Conservation (phyloP, 2,888 invertebrate species). For the Ecdyonurus torrentis region DNA sequence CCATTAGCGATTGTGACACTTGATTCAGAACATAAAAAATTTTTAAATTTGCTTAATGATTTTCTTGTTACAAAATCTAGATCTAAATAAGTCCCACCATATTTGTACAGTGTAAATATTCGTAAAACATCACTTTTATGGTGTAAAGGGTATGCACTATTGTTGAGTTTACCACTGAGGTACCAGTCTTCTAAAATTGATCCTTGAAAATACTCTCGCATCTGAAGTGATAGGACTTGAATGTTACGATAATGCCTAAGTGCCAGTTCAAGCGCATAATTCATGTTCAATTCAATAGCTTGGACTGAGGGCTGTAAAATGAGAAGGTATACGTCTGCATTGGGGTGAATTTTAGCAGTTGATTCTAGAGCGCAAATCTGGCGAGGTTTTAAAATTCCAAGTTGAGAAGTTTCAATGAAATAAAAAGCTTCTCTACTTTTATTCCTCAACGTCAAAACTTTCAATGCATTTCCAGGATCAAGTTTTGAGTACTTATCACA, state of each 20-base stretch:
- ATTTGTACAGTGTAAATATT: constrained; percentile 54
- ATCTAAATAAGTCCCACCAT: constrained; percentile 61
- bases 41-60: constrained; percentile 34
- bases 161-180: constrained; percentile 28
- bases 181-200: constrained; percentile 41
- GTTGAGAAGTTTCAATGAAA: neutral
- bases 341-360: constrained; percentile 41
- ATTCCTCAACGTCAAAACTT: too few relatives aligned
- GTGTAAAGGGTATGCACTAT: constrained; percentile 36
- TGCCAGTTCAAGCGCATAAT: constrained; percentile 12
- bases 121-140: too few relatives aligned
- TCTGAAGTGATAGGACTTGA: constrained; percentile 31
- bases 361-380: constrained; percentile 54
- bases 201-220: constrained; percentile 31
- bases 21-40: constrained; percentile 46
- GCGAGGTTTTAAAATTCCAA: constrained; percentile 21
- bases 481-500: too few relatives aligned
- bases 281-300: constrained; percentile 20
- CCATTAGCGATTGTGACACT: constrained; percentile 43
- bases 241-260: constrained; percentile 27
- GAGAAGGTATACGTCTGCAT: constrained; percentile 35
- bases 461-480: too few relatives aligned
- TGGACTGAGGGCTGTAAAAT: constrained; percentile 29
- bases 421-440: too few relatives aligned
- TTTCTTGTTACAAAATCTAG: constrained; percentile 52